phyloP scores from a whole-genome alignment of 2,888 invertebrate genomes.

The Chrysomela aeneicollis region DNA sequence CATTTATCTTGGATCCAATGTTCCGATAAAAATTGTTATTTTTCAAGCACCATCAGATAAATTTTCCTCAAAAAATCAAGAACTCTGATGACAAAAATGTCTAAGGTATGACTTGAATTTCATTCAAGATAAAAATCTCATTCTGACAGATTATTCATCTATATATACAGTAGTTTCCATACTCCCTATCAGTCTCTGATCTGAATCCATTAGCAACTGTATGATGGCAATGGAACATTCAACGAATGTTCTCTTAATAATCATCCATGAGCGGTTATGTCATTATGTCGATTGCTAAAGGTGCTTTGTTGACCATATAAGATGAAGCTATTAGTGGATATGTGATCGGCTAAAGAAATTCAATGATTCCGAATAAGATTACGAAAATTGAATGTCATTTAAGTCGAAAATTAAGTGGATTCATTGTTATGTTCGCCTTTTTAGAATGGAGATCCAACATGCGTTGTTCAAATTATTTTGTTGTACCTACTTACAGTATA shows the following conservation, averaged over 20 bases:
- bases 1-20: too few relatives aligned
- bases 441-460: not conserved
- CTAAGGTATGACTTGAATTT: too few relatives aligned
- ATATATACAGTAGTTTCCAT: not conserved
- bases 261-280: not conserved
- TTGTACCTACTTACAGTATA: too few relatives aligned
- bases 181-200: not conserved
- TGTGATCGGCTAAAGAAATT: not conserved
- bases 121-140: not conserved
- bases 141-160: not conserved
- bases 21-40: too few relatives aligned
- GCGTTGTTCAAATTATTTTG: not conserved
- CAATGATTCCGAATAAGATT: not conserved
- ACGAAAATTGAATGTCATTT: not conserved
- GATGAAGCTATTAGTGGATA: not conserved
- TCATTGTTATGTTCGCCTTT: not conserved
- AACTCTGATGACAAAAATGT: too few relatives aligned
- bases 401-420: not conserved
- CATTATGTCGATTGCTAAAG: not conserved
- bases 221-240: too few relatives aligned
- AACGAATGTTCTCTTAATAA: not conserved
- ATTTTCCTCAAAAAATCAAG: too few relatives aligned
- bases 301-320: not conserved
- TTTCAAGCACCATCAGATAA: too few relatives aligned
- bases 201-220: not conserved